Evolutionary conservation across 2,888 invertebrate species (phyloP).

Genomic region (Drosophila dives): DNA sequence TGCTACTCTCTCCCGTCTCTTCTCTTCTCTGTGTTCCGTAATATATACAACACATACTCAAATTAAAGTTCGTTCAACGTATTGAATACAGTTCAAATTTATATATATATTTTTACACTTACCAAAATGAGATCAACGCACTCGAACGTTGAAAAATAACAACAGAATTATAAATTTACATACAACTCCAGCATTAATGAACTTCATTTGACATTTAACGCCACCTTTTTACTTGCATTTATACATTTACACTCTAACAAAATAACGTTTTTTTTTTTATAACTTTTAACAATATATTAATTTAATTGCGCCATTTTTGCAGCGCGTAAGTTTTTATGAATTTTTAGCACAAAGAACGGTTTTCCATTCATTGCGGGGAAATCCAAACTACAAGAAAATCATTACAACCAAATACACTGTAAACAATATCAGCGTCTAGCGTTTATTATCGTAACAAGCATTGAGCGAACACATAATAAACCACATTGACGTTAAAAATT

Average conservation of each 20-base stretch:
- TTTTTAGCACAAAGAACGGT: conserved; percentile 53
- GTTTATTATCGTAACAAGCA: conserved; percentile 83
- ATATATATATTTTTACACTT: neutral
- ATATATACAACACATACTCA: neutral
- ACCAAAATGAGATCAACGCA: conserved; percentile 47
- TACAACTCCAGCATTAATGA: conserved; percentile 17
- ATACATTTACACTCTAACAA: conserved; percentile 25
- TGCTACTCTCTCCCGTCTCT: conserved; percentile 7
- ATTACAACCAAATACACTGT: conserved; percentile 38
- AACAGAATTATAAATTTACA: conserved; percentile 30
- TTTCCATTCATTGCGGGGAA: conserved; percentile 34
- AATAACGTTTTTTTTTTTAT: neutral
- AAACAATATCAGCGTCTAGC: conserved; percentile 64
- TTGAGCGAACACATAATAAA: conserved; percentile 82
- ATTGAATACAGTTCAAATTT: conserved; percentile 45
- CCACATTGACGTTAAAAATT: conserved; percentile 66
- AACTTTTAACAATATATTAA: conserved; percentile 43
- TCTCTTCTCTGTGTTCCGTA: neutral
- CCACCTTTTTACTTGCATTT: neutral
- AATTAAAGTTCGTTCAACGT: conserved; percentile 70
- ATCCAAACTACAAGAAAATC: conserved; percentile 27
- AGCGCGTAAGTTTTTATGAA: conserved; percentile 70
- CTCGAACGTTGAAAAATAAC: conserved; percentile 28
- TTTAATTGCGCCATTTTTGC: conserved; percentile 57
- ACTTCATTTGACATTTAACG: conserved; percentile 36